These are phyloP conservation scores for Caenorhabditis sinica DNA, from an alignment of 2,888 invertebrate species.

Conservation along the genomic window DNA sequence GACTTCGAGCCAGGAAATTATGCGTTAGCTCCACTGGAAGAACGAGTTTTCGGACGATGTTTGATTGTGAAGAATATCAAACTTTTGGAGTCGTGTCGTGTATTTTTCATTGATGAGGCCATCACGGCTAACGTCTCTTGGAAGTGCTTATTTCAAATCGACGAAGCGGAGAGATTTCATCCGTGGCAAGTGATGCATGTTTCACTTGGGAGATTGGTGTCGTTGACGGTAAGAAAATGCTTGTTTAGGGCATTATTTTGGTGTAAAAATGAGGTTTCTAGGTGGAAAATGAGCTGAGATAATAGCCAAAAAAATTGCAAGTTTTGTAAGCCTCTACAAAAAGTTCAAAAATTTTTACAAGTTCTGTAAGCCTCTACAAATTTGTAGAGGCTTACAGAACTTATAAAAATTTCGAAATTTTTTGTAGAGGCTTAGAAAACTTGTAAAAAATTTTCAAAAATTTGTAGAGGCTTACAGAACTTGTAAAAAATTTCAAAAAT, in stretches of 20 bases:
- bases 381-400: not conserved
- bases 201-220: slow-evolving; percentile 30
- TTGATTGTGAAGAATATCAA: slow-evolving; percentile 56
- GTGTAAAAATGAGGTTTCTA: not conserved
- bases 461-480: not conserved
- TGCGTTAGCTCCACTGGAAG: slow-evolving; percentile 67
- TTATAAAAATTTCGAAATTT: not conserved
- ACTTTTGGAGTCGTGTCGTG: slow-evolving; percentile 1
- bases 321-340: too few species aligned
- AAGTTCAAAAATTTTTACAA: too few species aligned
- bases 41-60: slow-evolving; percentile 60
- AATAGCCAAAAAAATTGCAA: not conserved
- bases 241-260: not conserved
- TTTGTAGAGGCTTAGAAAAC: not conserved
- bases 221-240: slow-evolving; percentile 15
- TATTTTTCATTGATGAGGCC: slow-evolving; percentile 49
- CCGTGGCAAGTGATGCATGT: slow-evolving; percentile 64
- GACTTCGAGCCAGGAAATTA: slow-evolving; percentile 38
- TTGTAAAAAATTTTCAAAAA: not conserved
- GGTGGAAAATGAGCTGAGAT: not conserved
- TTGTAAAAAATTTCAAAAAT: not conserved
- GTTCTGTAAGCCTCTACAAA: too few species aligned
- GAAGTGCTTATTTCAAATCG: slow-evolving; percentile 53
- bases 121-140: slow-evolving; percentile 26
- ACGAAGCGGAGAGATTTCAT: slow-evolving; percentile 11